These are phyloP conservation scores for Trichechus manatus DNA, from an alignment of 2,113 vertebrate genomes.

Conservation along the genomic window DNA sequence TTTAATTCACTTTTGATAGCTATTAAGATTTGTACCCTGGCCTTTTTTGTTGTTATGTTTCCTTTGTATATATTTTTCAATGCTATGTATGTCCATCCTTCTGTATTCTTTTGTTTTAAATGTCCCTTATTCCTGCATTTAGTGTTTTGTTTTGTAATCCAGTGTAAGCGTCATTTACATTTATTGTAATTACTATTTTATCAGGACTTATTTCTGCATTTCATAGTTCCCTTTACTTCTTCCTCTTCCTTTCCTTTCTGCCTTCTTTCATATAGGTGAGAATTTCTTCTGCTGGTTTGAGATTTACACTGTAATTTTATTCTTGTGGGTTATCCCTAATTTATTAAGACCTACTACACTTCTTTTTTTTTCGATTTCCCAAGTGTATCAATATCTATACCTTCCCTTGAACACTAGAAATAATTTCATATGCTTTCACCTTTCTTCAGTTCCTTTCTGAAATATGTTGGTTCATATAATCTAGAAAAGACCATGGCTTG, in stretches of 20 bases:
- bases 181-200: background rate
- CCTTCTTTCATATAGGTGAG: background rate
- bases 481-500: background rate
- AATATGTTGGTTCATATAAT: background rate
- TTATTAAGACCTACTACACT: background rate
- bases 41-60: background rate
- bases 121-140: background rate
- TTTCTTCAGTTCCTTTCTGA: background rate
- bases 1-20: background rate
- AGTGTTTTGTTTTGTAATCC: background rate
- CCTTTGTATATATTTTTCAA: background rate
- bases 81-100: background rate
- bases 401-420: background rate
- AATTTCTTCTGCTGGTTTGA: background rate
- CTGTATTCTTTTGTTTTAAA: constrained; percentile 6
- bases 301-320: background rate
- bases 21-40: background rate
- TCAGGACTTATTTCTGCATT: background rate
- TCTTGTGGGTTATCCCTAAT: background rate
- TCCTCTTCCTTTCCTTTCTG: background rate
- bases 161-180: background rate
- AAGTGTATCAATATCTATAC: background rate
- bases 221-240: background rate
- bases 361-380: constrained; percentile 17
- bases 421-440: background rate